Evolutionary conservation across 2,888 invertebrate species (phyloP).

Genomic region (Craniophora ligustri): DNA sequence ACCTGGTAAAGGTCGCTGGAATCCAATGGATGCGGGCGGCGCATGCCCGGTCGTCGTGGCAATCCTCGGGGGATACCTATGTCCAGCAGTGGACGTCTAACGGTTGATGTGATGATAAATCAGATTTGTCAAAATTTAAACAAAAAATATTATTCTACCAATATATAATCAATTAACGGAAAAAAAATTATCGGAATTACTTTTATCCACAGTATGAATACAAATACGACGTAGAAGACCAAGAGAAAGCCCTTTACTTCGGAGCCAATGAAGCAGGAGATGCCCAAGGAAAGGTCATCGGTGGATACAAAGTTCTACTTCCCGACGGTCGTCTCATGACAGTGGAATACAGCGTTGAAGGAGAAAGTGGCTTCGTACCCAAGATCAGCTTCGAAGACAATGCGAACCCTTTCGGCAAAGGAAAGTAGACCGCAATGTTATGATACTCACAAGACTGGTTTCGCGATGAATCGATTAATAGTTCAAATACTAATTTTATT

Average conservation of each 20-base stretch:
- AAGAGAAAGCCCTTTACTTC: conserved; percentile 90
- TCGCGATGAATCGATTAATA: conserved; percentile 40
- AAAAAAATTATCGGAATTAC: too few relatives aligned
- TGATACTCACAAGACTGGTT: conserved; percentile 49
- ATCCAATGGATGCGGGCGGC: too few relatives aligned
- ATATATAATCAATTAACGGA: too few relatives aligned
- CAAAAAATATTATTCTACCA: too few relatives aligned
- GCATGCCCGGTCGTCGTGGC: too few relatives aligned
- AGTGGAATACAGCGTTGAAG: conserved; percentile 92
- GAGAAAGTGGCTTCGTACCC: conserved; percentile 92
- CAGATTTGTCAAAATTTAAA: too few relatives aligned
- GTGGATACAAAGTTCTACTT: conserved; percentile 91
- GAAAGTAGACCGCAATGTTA: conserved; percentile 66
- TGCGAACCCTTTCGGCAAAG: conserved; percentile 87
- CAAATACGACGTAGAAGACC: conserved; percentile 92
- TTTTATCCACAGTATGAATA: conserved; percentile 90
- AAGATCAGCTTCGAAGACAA: conserved; percentile 90
- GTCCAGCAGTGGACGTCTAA: too few relatives aligned
- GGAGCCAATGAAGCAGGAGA: conserved; percentile 91
- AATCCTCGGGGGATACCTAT: too few relatives aligned
- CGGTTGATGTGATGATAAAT: too few relatives aligned
- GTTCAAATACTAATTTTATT: conserved; percentile 51
- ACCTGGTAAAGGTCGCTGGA: too few relatives aligned
- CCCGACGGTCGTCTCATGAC: conserved; percentile 93
- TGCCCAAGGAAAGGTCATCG: conserved; percentile 89